These are phyloP conservation scores for Scleropages formosus DNA, from an alignment of 2,797 vertebrate species.

Conservation along the genomic window DNA sequence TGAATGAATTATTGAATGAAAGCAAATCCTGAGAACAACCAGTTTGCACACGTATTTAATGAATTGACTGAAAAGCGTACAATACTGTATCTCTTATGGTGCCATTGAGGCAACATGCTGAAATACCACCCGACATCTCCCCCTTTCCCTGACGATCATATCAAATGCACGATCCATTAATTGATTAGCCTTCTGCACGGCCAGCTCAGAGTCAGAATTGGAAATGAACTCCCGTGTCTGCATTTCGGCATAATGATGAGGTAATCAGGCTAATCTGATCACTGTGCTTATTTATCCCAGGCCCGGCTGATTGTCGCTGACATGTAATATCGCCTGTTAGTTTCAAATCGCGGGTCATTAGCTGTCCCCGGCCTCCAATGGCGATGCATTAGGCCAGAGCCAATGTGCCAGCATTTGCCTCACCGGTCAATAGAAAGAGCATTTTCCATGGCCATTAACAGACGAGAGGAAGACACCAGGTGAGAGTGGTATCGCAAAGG, in stretches of 20 bases:
- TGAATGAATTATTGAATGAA: neutral
- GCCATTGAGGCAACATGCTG: slow-evolving; percentile 44
- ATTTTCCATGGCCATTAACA: slow-evolving; percentile 61
- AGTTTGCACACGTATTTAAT: neutral
- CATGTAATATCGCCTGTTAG: slow-evolving; percentile 58
- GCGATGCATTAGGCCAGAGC: slow-evolving; percentile 57
- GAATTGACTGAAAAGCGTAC: slow-evolving; percentile 34
- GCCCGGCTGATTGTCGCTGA: slow-evolving; percentile 40
- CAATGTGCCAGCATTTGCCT: slow-evolving; percentile 61
- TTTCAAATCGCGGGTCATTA: slow-evolving; percentile 65
- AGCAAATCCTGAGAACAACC: neutral
- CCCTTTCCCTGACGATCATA: slow-evolving; percentile 47
- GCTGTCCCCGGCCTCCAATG: slow-evolving; percentile 41
- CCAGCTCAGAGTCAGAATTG: slow-evolving; percentile 53
- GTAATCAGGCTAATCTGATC: slow-evolving; percentile 56
- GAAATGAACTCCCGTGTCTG: slow-evolving; percentile 59
- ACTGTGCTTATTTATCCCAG: slow-evolving; percentile 36
- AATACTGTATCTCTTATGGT: slow-evolving; percentile 38
- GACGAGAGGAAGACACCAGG: slow-evolving; percentile 56
- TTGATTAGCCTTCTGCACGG: slow-evolving; percentile 59
- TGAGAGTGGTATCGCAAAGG: slow-evolving; percentile 55
- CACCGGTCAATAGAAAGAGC: slow-evolving; percentile 63
- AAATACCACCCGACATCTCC: slow-evolving; percentile 46
- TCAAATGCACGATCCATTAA: slow-evolving; percentile 66
- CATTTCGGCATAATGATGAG: slow-evolving; percentile 58